Conservation (phyloP, 2,113 vertebrate species). For the Antigone vipio region DNA sequence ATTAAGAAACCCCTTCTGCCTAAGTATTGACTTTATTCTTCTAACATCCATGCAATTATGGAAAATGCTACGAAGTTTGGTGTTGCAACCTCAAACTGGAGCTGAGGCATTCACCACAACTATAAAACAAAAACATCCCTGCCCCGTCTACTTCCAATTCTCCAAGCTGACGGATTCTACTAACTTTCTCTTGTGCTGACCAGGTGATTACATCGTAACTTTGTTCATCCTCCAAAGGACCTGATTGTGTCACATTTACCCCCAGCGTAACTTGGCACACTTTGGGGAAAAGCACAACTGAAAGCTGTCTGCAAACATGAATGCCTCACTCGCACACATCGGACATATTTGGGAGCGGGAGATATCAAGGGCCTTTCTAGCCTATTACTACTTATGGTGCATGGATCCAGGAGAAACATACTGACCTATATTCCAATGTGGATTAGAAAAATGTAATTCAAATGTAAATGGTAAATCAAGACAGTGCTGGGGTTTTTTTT, state of each 20-base stretch:
- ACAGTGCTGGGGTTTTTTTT: neutral
- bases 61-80: neutral
- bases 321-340: neutral
- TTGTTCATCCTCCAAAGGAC: neutral
- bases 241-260: neutral
- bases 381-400: neutral
- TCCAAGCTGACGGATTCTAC: neutral
- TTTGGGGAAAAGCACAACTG: neutral
- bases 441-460: neutral
- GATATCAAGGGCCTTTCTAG: neutral
- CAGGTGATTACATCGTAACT: neutral
- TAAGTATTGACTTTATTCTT: neutral
- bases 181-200: neutral
- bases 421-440: neutral
- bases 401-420: neutral
- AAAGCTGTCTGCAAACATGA: neutral
- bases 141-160: neutral
- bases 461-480: neutral
- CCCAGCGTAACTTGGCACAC: neutral
- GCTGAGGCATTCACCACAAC: neutral
- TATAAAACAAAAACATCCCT: neutral
- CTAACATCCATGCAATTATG: neutral
- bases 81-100: neutral
- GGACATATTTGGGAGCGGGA: neutral
- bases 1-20: neutral